Base-by-base conservation (phyloP, 2,797 vertebrate genomes). In the Sebastolobus altivelis region DNA sequence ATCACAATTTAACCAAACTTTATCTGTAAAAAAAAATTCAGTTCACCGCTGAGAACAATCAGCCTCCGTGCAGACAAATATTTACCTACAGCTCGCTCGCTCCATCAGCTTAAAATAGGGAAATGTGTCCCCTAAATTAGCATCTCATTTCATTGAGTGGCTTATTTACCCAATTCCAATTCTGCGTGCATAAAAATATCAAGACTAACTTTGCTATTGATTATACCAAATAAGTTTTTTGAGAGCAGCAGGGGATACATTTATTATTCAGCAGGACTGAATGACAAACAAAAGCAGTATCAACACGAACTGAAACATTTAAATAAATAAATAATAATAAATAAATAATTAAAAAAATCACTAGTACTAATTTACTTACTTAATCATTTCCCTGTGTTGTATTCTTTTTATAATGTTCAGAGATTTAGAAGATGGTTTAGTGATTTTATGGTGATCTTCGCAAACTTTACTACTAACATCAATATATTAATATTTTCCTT, bases 181-280 rank as follows among this genome's bases (percentile, higher is more conserved):
- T 40, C 10, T 11, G 20, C 22, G 35, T 33, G 33, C 59, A 70
- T 22, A 37, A 61, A 68, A 67, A 40, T 60, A 60, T 60, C 20
- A 60, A 16, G 75, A 11, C 8, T 29, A 52, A 35, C 27, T 27
- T 27, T 63, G 35, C 22, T 55, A 46, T 63, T 43, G 49, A 63
- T 67, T 80, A 27, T 65, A 16, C 61, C 29, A 27, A 29, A 65
- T 37, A 27, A 49, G 37, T 72, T 46, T 40, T 4, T 37, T 29
- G 68, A 65, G 27, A 72, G 77, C 76, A 71, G 68, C 61, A n/a
- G 60, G 54, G 20, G 54, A n/a, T 37, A 33, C 20, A 14, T 65
- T 72, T 38, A 31, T 49, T 58, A 63, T 58, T 75, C 13, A 70
- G 46, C 2, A 46, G 35, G 46, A 27, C 40, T 33, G 43, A 40